Conservation (phyloP, 2,888 invertebrate genomes). For the Plemyria rubiginata region DNA sequence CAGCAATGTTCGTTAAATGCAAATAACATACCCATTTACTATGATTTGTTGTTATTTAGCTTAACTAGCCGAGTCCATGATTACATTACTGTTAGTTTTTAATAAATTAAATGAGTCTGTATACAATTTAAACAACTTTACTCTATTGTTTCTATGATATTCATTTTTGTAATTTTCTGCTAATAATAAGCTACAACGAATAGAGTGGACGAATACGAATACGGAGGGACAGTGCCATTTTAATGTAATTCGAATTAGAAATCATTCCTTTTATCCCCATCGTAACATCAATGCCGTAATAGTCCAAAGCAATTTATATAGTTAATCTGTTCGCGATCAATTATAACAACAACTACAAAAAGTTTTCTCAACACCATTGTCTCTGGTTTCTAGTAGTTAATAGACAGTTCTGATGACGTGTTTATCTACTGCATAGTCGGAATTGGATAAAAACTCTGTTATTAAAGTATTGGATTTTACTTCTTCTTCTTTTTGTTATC, state of each 20-base stretch:
- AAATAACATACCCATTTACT: background rate
- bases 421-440: background rate
- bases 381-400: conserved; percentile 11
- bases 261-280: background rate
- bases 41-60: background rate
- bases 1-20: background rate
- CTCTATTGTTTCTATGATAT: no score
- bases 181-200: no score
- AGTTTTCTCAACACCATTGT: conserved; percentile 7
- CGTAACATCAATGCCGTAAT: background rate
- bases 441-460: background rate
- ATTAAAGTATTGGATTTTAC: background rate
- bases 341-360: conserved; percentile 12
- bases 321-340: background rate
- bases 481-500: background rate
- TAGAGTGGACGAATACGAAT: no score
- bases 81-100: background rate
- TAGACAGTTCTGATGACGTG: background rate
- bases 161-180: no score
- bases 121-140: background rate
- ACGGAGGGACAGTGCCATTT: no score
- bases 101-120: background rate
- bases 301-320: background rate
- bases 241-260: background rate
- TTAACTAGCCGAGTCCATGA: background rate